Conservation (phyloP, 2,113 vertebrate genomes). For the Drymodes brunneopygia region DNA sequence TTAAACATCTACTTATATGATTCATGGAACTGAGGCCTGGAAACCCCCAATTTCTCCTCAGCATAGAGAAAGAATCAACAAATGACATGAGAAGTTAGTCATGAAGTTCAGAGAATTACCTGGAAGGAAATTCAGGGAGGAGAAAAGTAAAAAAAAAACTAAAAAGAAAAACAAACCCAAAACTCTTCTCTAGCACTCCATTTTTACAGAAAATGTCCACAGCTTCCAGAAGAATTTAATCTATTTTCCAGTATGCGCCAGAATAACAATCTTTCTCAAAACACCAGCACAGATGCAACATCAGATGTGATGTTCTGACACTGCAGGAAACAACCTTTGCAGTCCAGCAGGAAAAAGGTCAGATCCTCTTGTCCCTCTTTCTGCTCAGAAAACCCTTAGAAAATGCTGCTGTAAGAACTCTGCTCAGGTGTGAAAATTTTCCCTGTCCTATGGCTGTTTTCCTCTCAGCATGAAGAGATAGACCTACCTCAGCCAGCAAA, state of each 20-base stretch:
- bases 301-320: background rate
- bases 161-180: background rate
- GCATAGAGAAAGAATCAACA: background rate
- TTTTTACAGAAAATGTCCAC: background rate
- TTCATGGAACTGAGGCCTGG: background rate
- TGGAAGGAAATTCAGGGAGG: background rate
- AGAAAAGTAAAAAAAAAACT: background rate
- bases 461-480: background rate
- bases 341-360: conserved; percentile 54
- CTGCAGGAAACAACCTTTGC: conserved; percentile 54
- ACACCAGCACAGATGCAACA: background rate
- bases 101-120: background rate
- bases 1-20: background rate
- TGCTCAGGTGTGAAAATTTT: background rate
- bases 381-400: conserved; percentile 14
- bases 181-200: background rate
- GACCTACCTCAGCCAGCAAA: background rate
- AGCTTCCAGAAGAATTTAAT: conserved; percentile 1
- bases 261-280: conserved; percentile 8
- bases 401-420: background rate
- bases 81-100: background rate
- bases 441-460: background rate
- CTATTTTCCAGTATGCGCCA: conserved; percentile 24
- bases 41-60: background rate
- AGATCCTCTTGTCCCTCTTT: conserved; percentile 12